Base-by-base conservation (phyloP, 2,797 vertebrate genomes). In the Todus mexicanus region DNA sequence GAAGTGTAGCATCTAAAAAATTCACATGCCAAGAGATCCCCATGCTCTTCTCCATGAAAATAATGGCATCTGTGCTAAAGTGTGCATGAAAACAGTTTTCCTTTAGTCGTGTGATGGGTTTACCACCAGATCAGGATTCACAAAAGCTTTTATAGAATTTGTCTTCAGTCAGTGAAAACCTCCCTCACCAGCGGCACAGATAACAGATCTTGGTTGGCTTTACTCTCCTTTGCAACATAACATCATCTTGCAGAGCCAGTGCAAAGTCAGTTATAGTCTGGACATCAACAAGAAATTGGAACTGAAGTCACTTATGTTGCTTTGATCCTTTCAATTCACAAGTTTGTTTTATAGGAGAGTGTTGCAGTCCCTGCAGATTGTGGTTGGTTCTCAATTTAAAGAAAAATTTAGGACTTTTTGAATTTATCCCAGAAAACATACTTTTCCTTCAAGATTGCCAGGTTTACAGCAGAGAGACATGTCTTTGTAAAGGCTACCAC, bases 321-420 rank as follows among this genome's bases (percentile, higher is more conserved):
- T 94, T 76, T 76, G 64, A 82, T 63, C 26, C 51, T 76, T 89
- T 8, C 11, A 26, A 57, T 14, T 69, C 84, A 6, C 69, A 48
- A 50, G 40, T 37, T 70, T 77, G 15, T 51, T 75, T 48, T 33
- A 85, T 0, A 29, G 15, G 72, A 74, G 26, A 12, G 5, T n/a
- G n/a, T 16, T 0, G 0, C 9, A 12, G 15, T 45, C 43, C 38
- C 47, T 43, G 17, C 31, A 38, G 38, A 73, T 5, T 12, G 16
- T 7, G 15, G 16, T 27, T 70, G 35, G 19, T 9, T 70, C 91
- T 73, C 33, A 65, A 42, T 79, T 57, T 50, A 79, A 82, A 82
- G 31, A 6, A 75, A 74, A 69, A 84, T 50, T 81, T 31, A 65
- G 31, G 14, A 48, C 18, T 73, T 33, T 61, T 31, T 13, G 23